phyloP scores from a whole-genome alignment of 2,797 vertebrate species.

The Acridotheres tristis region DNA sequence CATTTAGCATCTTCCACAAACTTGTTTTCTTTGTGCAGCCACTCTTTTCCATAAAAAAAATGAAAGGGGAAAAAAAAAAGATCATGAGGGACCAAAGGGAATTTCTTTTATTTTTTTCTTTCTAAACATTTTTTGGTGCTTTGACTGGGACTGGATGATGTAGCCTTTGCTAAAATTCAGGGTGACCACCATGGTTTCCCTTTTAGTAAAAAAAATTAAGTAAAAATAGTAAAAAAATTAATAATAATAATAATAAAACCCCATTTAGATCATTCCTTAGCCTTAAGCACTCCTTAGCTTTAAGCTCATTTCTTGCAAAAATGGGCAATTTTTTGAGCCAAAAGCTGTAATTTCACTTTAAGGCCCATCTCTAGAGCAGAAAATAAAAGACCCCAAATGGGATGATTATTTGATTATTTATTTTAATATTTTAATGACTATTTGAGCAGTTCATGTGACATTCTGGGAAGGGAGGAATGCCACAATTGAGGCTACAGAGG shows the following conservation, averaged over 20 bases:
- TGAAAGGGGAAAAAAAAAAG: neutral
- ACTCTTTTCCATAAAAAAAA: neutral
- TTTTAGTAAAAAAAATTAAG: neutral
- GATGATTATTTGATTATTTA: neutral
- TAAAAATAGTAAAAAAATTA: neutral
- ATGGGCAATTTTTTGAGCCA: neutral
- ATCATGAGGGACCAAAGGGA: neutral
- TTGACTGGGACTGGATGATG: neutral
- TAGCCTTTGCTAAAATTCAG: neutral
- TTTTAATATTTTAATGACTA: neutral
- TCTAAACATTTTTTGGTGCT: neutral
- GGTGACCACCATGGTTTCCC: accelerated
- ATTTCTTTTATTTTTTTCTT: neutral
- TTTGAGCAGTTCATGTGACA: neutral
- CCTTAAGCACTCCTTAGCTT: neutral
- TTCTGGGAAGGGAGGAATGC: neutral
- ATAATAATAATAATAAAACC: neutral
- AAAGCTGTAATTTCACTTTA: neutral
- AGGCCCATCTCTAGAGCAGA: neutral
- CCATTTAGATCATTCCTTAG: neutral
- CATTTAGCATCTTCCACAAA: neutral
- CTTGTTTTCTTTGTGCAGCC: neutral
- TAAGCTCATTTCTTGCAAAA: neutral
- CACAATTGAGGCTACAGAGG: accelerated
- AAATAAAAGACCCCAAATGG: neutral